Evolutionary conservation across 2,888 invertebrate genomes (phyloP), one percentile per base, ranked within the genome.

Genomic region (Macaria notata): DNA sequence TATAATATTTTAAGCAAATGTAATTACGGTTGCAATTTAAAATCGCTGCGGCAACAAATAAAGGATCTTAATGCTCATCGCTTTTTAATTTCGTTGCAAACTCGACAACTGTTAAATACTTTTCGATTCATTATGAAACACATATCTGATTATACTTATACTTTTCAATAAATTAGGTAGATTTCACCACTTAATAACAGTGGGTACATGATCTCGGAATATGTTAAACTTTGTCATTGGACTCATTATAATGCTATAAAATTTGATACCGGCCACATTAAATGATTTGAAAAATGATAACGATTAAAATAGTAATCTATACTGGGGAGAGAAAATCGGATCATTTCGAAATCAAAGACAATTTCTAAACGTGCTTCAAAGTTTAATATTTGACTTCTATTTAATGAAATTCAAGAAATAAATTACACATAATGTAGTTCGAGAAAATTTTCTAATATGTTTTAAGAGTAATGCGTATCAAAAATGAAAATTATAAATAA

Each of bases 161-260:
- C 1, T 52, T 45, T 57, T 42, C 67, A 68, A 77, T 74, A 76
- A 76, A 75, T 74, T 71, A 69, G 63, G 62, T 62, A 69, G 61
- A 70, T 79, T 73, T 81, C 79, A 74, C 68, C 80, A 79, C 78
- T 59, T 80, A 67, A 75, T 79, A 75, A 81, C 77, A 64, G 72
- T 71, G 68, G 54, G 62, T 72, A 73, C 77, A 73, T 72, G 74
- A 67, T 69, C 72, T 70, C 64, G 56, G 63, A 74, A 75, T 76
- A 74, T 66, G 56, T 77, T 75, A 74, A 72, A 64, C 63, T 76
- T 75, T 73, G 75, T 78, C 75, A 79, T 76, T 69, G 65, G 65
- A 61, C 69, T 76, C 75, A 81, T 85, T 79, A 81, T 81, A 82
- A 72, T 46, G 66, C 61, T 67, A 72, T 83, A 76, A 81, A 82